Evolutionary conservation across 2,113 vertebrate genomes (phyloP).

Genomic region (Gnathonemus longibarbis): DNA sequence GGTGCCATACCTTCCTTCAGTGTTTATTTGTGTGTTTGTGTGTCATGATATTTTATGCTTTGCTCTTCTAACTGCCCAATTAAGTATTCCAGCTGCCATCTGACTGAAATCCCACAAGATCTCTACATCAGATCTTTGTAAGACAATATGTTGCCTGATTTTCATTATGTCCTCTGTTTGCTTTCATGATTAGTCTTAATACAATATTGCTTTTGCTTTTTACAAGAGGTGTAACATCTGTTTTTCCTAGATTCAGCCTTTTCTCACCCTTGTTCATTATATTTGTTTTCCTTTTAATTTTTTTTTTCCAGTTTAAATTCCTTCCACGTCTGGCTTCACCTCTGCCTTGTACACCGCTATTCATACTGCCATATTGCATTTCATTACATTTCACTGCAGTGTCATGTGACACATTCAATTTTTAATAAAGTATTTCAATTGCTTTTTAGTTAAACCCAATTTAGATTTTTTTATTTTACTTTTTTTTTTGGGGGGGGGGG

Average conservation of each 20-base stretch:
- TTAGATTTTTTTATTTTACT: neutral
- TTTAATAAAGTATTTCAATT: neutral
- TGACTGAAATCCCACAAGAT: neutral
- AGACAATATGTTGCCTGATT: neutral
- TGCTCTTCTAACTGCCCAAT: neutral
- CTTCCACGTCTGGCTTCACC: neutral
- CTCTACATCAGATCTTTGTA: neutral
- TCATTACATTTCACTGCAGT: neutral
- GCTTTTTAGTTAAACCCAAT: neutral
- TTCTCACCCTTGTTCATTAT: neutral
- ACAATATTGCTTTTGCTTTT: neutral
- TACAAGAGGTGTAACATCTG: neutral
- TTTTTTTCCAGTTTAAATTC: neutral
- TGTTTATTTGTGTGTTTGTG: neutral
- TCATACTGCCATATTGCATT: neutral
- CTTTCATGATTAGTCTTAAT: neutral
- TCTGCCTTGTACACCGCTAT: neutral
- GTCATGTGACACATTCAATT: neutral
- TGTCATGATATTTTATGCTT: neutral
- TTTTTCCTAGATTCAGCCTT: neutral
- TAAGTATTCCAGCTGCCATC: neutral
- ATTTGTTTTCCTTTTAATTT: neutral
- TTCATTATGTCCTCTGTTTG: neutral
- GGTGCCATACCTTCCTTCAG: neutral
- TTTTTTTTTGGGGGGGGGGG: neutral